Conservation (phyloP, 2,888 invertebrate species). For the Agelastica alni region DNA sequence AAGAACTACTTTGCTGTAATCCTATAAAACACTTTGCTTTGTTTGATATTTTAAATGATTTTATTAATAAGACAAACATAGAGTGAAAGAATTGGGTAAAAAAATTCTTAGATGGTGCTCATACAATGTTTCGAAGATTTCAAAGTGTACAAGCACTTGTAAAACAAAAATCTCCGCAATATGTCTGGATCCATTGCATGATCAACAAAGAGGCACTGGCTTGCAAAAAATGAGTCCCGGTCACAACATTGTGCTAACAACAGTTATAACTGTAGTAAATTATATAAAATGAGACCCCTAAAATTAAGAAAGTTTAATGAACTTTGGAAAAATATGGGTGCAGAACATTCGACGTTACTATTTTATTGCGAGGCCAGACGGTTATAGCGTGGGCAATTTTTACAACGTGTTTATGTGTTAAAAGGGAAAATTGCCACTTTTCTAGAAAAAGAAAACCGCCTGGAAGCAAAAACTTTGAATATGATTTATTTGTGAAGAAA, state of each 20-base stretch:
- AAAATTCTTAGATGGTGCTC: conserved; percentile 26
- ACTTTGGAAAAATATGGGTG: too few relatives aligned
- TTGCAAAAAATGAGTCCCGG: background rate
- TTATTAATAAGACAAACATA: conserved; percentile 14
- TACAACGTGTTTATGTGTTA: conserved; percentile 12
- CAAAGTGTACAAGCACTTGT: conserved; percentile 2
- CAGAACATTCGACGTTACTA: conserved; percentile 17
- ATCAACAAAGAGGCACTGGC: background rate
- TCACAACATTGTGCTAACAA: background rate
- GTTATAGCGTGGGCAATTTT: conserved; percentile 9
- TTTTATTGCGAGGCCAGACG: conserved; percentile 19
- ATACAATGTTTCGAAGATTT: conserved; percentile 8
- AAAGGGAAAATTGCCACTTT: background rate
- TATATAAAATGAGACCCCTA: conserved; percentile 19
- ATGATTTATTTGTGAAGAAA: too few relatives aligned
- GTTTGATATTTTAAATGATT: conserved; percentile 3
- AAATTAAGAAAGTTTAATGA: conserved; percentile 16
- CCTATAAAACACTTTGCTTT: background rate
- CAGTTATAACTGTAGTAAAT: background rate
- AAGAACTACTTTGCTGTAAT: too few relatives aligned
- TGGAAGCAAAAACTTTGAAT: conserved; percentile 1
- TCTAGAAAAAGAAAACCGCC: conserved; percentile 1
- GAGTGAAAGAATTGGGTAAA: conserved; percentile 28
- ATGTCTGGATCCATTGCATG: background rate
- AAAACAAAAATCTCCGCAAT: background rate